Base-by-base conservation (phyloP, 1,140 invertebrate genomes). In the Hylaeus anthracinus region DNA sequence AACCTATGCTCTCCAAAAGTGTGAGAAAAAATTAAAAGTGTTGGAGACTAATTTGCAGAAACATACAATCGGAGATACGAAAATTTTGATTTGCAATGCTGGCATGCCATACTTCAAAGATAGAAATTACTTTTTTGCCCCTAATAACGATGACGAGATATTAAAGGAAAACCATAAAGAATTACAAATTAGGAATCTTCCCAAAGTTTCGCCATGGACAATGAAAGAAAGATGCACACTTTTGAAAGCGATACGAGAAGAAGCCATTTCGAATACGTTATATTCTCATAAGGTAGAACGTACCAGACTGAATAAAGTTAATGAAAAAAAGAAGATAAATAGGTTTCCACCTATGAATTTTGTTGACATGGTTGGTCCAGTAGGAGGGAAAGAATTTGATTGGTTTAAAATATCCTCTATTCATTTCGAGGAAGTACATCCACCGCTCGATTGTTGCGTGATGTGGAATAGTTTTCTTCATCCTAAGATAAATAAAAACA, bases 391-490 rank as follows among this genome's bases (percentile, higher is more conserved):
- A 67, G 90, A 93, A 81, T 93, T 92, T 76, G 93, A 94, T 73
- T 94, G 93, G 93, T 74, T 93, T 75, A 93, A 92, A 85, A 94
- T 95, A 69, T 92, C 94, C 4, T 89, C 82, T 0, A 66, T 83
- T 5, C 89, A 93, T 76, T 89, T 95, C 69, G 88, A 93, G 61
- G 90, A 90, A 75, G 91, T 92, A 12, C 95, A 95, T 83, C 93
- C 92, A 1, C 86, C 93, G 0, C 89, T 91, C 1, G 95, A 95
- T 86, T 96, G 95, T 86, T 87, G 93, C 63, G 94, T 94, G 0
- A 94, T 96, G 88, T 97, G 96, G 96, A 94, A 95, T 73, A 92
- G 95, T 26, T 96, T 95, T 87, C 86, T 96, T 71, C 95, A 96
- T 87, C 96, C 96, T 0, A 87, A 93, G 8, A 94, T 96, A 15